Conservation (phyloP, 2,797 vertebrate genomes). For the Trachops cirrhosus region DNA sequence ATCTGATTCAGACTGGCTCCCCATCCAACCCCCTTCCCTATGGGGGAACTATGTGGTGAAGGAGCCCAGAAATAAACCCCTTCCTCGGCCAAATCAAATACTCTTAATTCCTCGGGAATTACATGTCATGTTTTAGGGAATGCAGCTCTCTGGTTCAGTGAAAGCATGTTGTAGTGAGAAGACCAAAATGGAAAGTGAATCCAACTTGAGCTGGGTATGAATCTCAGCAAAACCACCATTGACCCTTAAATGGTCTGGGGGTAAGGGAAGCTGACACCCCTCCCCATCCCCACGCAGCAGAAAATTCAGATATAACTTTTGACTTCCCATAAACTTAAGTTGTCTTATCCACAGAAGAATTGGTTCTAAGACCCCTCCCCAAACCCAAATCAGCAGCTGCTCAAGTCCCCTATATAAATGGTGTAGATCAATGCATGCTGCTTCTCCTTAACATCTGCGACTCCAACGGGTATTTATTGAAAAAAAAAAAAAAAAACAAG, state of each 20-base stretch:
- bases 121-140: background rate
- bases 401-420: background rate
- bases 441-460: background rate
- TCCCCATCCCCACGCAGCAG: background rate
- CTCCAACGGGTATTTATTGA: background rate
- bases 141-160: background rate
- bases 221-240: background rate
- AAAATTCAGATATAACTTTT: background rate
- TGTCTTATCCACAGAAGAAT: background rate
- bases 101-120: slow-evolving; percentile 30
- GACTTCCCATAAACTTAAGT: background rate
- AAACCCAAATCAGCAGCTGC: background rate
- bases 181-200: background rate
- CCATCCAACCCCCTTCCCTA: background rate
- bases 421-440: background rate
- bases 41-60: background rate
- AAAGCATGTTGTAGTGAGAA: background rate
- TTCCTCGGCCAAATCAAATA: slow-evolving; percentile 6
- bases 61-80: background rate
- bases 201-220: background rate
- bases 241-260: background rate
- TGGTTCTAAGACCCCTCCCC: background rate
- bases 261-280: background rate
- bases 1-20: slow-evolving; percentile 27
- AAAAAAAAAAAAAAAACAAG: background rate